phyloP scores from a whole-genome alignment of 2,113 vertebrate species.

The Sturnus vulgaris region DNA sequence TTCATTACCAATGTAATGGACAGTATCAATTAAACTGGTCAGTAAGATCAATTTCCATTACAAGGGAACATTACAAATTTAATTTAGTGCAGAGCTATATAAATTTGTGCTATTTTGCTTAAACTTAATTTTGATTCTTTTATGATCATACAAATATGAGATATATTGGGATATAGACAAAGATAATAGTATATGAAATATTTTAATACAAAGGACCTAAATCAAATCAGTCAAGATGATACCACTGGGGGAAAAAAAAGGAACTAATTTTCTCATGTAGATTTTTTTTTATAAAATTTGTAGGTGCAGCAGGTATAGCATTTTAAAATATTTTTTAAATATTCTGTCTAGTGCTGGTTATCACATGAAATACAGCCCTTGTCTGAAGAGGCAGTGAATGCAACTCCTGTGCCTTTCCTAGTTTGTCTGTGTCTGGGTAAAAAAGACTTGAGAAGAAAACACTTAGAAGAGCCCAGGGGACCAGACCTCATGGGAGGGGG shows the following conservation, averaged over 20 bases:
- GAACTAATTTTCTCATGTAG: fast-evolving
- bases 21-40: not conserved
- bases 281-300: not conserved
- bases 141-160: not conserved
- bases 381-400: not conserved
- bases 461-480: not conserved
- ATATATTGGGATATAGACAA: not conserved
- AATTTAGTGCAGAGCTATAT: not conserved
- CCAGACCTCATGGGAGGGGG: not conserved
- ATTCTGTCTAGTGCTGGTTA: not conserved
- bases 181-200: not conserved
- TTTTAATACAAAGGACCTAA: not conserved
- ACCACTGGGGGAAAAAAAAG: not conserved
- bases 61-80: not conserved
- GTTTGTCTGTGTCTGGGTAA: not conserved
- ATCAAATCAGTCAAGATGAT: not conserved
- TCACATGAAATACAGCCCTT: not conserved
- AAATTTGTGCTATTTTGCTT: not conserved
- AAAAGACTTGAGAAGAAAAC: not conserved
- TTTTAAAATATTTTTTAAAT: not conserved
- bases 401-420: not conserved
- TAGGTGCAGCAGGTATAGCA: not conserved
- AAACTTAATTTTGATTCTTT: not conserved
- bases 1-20: not conserved
- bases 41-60: not conserved